Base-by-base conservation (phyloP, 2,113 vertebrate genomes). In the Ctenomys sociabilis region DNA sequence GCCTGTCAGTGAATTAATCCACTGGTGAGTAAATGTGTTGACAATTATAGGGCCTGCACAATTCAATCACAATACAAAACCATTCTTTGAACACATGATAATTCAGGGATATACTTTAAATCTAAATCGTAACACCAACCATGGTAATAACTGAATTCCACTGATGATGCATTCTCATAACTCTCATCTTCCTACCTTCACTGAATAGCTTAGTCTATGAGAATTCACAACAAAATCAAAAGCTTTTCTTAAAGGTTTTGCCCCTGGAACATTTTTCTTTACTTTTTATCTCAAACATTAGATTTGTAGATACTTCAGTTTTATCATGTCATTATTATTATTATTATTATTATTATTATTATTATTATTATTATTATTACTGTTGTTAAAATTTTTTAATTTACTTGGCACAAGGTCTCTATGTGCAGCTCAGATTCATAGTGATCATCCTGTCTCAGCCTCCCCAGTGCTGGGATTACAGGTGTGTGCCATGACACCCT, bases 211-310 rank as follows among this genome's bases (percentile, higher is more conserved):
- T 64, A 70, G n/a, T 66, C 40, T 75, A 37, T 85, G 21, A 75
- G 95, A 95, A 93, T 82, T 88, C 4, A n/a, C 19, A 75, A 30
- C 12, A 88, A 91, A 85, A 85, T 54, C 10, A 88, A 85, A 54
- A 64, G 0, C 3, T 95, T 0, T 68, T 88, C 28, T 68, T 80
- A 22, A 90, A 45, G 61, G 45, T 30, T 84, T 24, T 87, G 4
- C 10, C 49, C 13, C 37, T 84, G 5, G 19, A 91, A 54, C 24
- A 64, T 85, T 22, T 63, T 89, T 86, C 57, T 59, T 30, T 43
- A 85, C 26, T 68, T 82, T 30, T 83, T 93, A n/a, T 85, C 16
- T 40, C 1, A 21, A 21, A 37, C 54, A 72, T 87, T 86, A 94
- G 11, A 73, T 92, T 40, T 92, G 37, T 30, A 86, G 64, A 59